Evolutionary conservation across 2,113 vertebrate species (phyloP), one percentile per base, ranked within the genome.

Genomic region (Onychostoma macrolepis): DNA sequence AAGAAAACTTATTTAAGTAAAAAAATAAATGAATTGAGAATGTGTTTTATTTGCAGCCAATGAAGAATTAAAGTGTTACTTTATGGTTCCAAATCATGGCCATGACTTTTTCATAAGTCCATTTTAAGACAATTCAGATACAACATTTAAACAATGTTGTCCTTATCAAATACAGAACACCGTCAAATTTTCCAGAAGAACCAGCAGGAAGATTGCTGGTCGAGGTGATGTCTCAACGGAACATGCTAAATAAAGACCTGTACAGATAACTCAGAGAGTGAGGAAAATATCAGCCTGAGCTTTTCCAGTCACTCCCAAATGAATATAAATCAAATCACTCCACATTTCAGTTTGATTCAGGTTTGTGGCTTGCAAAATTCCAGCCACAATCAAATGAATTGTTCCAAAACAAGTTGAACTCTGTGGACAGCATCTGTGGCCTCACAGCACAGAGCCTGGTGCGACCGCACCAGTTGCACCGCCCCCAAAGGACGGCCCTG

Each of bases 161-260:
- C 81, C 4, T 36, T 71, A 69, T 3, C 28, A 19, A 67, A 53
- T 28, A 19, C 30, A 41, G 71, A 43, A 12, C 53, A 79, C 76
- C 3, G 88, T 93, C 91, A 92, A 88, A 86, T 77, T 94, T 94
- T 94, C 93, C 93, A 82, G 80, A 28, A 45, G 41, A 61, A 48
- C 26, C 58, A 67, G 78, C 33, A 41, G 33, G 33, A 12, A 61
- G 77, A 80, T 38, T 43, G 76, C 26, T 24, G 12, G 4, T 28
- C 17, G 11, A 1, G 21, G 2, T 21, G 9, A 41, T 17, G 80
- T 82, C 80, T 67, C 80, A 67, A 67, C 0, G n/a, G 58, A 67
- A 26, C 61, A 5, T 6, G 80, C 38, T 65, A 48, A 28, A 81
- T 61, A 81, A 82, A 82, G 76, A 82, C 61, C 80, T 48, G 61